These are phyloP conservation scores for Poecile montanus DNA, from an alignment of 2,797 vertebrate genomes.

Conservation along the genomic window DNA sequence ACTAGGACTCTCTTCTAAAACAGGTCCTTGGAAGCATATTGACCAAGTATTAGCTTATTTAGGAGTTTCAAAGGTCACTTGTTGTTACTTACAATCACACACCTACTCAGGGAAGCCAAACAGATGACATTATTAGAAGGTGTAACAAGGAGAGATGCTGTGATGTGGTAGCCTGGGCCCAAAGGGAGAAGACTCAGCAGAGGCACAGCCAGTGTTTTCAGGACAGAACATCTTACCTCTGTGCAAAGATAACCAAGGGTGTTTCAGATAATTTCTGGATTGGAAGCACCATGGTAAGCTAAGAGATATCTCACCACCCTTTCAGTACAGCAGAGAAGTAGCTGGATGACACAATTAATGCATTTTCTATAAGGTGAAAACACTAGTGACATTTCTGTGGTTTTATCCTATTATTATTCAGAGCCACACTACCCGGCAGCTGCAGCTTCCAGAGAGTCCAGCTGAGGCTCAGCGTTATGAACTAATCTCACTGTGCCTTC, in stretches of 20 bases:
- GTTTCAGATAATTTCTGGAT: neutral
- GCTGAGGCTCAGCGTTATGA: conserved; percentile 47
- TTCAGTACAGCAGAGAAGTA: neutral
- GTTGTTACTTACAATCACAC: neutral
- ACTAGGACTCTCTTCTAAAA: neutral
- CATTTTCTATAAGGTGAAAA: neutral
- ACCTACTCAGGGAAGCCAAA: neutral
- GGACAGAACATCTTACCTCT: neutral
- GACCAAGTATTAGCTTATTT: neutral
- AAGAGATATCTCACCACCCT: neutral
- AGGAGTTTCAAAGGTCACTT: neutral
- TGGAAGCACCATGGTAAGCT: neutral
- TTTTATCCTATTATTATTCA: conserved; percentile 48
- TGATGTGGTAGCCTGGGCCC: neutral
- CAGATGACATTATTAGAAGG: neutral
- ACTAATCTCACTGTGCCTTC: conserved; percentile 56
- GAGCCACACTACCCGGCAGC: conserved; percentile 35
- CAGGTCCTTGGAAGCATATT: neutral
- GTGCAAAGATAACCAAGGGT: neutral
- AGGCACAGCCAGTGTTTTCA: neutral
- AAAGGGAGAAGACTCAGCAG: neutral
- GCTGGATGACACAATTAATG: conserved; percentile 18
- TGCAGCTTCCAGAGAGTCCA: conserved; percentile 56
- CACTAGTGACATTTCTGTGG: neutral
- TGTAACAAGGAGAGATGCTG: neutral